Evolutionary conservation across 2,113 vertebrate species (phyloP).

Genomic region (Colistium nudipinnis): DNA sequence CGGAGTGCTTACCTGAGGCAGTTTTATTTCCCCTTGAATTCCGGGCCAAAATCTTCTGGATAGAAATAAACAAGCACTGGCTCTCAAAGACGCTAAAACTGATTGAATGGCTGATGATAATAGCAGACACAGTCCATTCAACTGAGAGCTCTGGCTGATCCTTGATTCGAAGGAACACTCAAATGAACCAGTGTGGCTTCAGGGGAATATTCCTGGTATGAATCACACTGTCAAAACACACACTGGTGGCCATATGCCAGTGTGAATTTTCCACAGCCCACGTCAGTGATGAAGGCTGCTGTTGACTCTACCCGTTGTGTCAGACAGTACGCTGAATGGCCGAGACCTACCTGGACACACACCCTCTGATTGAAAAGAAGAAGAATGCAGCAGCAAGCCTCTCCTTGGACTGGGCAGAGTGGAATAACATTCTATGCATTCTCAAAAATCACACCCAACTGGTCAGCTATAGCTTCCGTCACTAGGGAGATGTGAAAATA

Average conservation of each 20-base stretch:
- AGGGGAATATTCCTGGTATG: slow-evolving; percentile 66
- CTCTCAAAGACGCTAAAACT: slow-evolving; percentile 18
- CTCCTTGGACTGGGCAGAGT: slow-evolving; percentile 47
- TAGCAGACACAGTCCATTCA: slow-evolving; percentile 50
- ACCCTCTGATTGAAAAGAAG: slow-evolving; percentile 56
- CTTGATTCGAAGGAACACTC: slow-evolving; percentile 33
- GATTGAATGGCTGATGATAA: slow-evolving; percentile 54
- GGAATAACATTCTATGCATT: slow-evolving; percentile 64
- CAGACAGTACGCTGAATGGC: slow-evolving; percentile 41
- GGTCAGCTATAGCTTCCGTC: slow-evolving; percentile 42
- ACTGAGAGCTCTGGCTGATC: slow-evolving; percentile 23
- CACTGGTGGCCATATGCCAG: slow-evolving; percentile 31
- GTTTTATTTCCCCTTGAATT: slow-evolving; percentile 45
- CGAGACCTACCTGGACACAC: slow-evolving; percentile 67
- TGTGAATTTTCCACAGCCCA: slow-evolving; percentile 46
- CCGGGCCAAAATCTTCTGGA: slow-evolving; percentile 33
- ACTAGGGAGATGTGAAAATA: slow-evolving; percentile 62
- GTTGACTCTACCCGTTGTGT: slow-evolving; percentile 38
- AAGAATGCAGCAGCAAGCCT: slow-evolving; percentile 62
- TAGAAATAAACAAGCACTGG: slow-evolving; percentile 23
- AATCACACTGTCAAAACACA: slow-evolving; percentile 61
- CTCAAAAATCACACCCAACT: slow-evolving; percentile 57
- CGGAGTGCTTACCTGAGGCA: neutral
- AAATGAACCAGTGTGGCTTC: slow-evolving; percentile 47
- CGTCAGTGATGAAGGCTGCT: slow-evolving; percentile 13